Base-by-base conservation (phyloP, 2,888 invertebrate genomes). In the Eueremaeus valkanovi region DNA sequence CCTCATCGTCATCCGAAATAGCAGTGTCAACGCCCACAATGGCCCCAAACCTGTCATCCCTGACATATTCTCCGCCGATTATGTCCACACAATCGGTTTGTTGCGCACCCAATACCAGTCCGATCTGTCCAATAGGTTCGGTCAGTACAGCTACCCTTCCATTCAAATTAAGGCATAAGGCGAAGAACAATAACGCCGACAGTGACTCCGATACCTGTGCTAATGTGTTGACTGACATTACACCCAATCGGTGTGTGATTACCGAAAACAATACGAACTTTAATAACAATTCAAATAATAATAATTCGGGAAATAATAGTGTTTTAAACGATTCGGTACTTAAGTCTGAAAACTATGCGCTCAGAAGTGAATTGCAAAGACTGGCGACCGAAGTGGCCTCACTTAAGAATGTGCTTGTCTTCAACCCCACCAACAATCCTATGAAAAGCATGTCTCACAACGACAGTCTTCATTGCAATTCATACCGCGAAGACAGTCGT, bases 361-460 rank as follows among this genome's bases (percentile, higher is more conserved):
- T 82, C 33, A 78, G 81, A 63, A 90, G 90, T 3, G 92, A 95
- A 84, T 86, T 96, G 79, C 92, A 91, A 81, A 88, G 92, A 80
- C 88, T 96, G 31, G 93, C 94, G 45, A 91, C 91, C 0, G 95
- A 96, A 85, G 93, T 96, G 79, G 93, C 92, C 73, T 91, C 90
- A 79, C 88, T 96, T 9, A 93, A 94, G 79, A 84, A 83, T 31
- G 75, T 75, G 8, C 72, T 75, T n/a, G 75, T 75, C 42, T 72
- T 45, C 24, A 75, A 40, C 36, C 55, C 58, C 2, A 33, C 58
- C 18, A 24, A 27, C 21, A 70, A 8, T 21, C 16, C 33, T 5
- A 0, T 70, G 16, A 70, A 70, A 42, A 40, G 3, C 13, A 21
- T 68, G 42, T 27, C 70, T 1, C 36, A 42, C 8, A 42, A 70